Evolutionary conservation across 2,113 vertebrate genomes (phyloP), one percentile per base, ranked within the genome.

Genomic region (Neotoma lepida): DNA sequence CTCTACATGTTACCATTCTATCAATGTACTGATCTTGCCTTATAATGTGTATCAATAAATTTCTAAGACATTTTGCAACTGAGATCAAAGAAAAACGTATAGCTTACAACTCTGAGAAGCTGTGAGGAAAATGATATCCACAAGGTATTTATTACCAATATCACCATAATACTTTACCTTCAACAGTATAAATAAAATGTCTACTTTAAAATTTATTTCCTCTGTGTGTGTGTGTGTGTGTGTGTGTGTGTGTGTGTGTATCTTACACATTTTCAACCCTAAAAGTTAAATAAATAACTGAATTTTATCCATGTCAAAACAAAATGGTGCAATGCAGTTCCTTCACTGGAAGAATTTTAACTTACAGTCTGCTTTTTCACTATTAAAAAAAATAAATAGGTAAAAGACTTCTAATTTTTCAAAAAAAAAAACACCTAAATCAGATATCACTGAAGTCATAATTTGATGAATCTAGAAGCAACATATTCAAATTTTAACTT

Each of bases 281-380:
- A 70, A 89, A 95, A 24, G 41, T 49, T 93, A 97, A 94, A 93
- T 5, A 76, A 61, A 46, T 14, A 33, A 90, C 28, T 88, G 44
- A 92, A 91, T 91, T 95, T 76, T 73, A 7, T 28, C 41, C 54
- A 61, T 51, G 18, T 96, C 78, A 92, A 94, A 96, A 89, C 63
- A 70, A 96, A 87, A n/a, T 20, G 58, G 33, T 91, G 49, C 68
- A 7, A 5, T 39, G 9, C 20, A 94, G 61, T 90, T 66, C 33
- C 18, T 92, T 85, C 85, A 86, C 61, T 91, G 86, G 87, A 89
- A 95, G 35, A 86, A 91, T 93, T 93, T 93, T 77, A 93, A 89
- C 33, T 88, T 93, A 92, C 39, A 95, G 64, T 94, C n/a, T 90
- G 44, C 8, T 78, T 92, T 92, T 85, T 51, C 24, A 63, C 54